phyloP scores from a whole-genome alignment of 1,140 invertebrate species.

The Drosophila nebulosa region DNA sequence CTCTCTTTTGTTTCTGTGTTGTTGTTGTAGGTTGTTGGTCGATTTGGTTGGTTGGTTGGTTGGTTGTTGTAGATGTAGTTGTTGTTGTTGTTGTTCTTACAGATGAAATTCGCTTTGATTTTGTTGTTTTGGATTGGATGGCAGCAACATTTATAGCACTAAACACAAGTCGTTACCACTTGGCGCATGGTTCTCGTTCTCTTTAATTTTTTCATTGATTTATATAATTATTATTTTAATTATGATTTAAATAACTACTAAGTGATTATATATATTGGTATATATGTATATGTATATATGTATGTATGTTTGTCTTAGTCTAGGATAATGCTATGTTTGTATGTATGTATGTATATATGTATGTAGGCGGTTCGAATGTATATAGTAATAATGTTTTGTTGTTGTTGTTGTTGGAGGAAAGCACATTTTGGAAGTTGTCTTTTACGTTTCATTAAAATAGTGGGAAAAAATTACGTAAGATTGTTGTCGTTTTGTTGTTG shows the following conservation, averaged over 20 bases:
- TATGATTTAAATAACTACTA: conserved; percentile 2
- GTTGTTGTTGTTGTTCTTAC: conserved; percentile 19
- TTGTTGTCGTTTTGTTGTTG: conserved; percentile 8
- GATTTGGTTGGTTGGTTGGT: background rate
- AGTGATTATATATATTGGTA: no score
- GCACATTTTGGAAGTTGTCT: conserved; percentile 25
- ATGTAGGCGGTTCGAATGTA: background rate
- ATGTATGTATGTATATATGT: conserved; percentile 20
- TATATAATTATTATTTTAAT: conserved; percentile 6
- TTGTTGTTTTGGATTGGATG: background rate
- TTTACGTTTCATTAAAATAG: conserved; percentile 39
- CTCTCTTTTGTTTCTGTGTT: conserved; percentile 21
- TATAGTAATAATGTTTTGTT: conserved; percentile 17
- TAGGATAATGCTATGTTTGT: background rate
- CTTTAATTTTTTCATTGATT: background rate
- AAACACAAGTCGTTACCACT: conserved; percentile 49
- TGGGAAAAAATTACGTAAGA: conserved; percentile 43
- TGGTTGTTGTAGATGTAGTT: conserved; percentile 21
- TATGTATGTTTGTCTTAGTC: background rate
- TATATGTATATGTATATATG: conserved; percentile 7
- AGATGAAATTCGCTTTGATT: conserved; percentile 1
- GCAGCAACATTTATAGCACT: conserved; percentile 40
- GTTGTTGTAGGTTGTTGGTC: conserved; percentile 17
- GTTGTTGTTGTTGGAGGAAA: conserved; percentile 31
- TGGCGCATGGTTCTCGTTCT: conserved; percentile 17